These are phyloP conservation scores for Cheilosia vernalis DNA, from an alignment of 2,888 invertebrate species.

Conservation along the genomic window DNA sequence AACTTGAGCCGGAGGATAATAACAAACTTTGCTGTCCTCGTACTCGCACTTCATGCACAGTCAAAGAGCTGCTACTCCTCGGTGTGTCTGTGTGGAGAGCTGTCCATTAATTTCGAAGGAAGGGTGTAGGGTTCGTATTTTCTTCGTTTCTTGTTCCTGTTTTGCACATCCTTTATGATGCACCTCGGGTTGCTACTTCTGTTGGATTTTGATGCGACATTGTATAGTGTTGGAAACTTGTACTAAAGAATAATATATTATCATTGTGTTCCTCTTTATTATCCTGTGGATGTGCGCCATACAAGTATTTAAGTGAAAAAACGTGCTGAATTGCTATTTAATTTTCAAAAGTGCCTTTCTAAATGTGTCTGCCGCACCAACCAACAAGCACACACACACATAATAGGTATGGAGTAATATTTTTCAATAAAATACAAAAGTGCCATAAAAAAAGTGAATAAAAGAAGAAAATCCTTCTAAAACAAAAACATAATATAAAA, in stretches of 20 bases:
- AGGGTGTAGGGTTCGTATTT: slow-evolving; percentile 43
- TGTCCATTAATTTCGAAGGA: slow-evolving; percentile 71
- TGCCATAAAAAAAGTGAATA: slow-evolving; percentile 41
- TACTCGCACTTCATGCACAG: slow-evolving; percentile 18
- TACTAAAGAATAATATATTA: slow-evolving; percentile 62
- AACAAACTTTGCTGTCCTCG: slow-evolving; percentile 36
- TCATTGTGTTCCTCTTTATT: slow-evolving; percentile 66
- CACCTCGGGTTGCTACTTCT: slow-evolving; percentile 15
- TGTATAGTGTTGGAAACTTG: slow-evolving; percentile 28
- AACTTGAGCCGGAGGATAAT: slow-evolving; percentile 61
- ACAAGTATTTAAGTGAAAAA: slow-evolving; percentile 74
- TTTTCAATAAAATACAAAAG: slow-evolving; percentile 71
- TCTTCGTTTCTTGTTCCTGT: slow-evolving; percentile 9
- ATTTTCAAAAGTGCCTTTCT: slow-evolving; percentile 73
- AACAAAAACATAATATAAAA: slow-evolving; percentile 45
- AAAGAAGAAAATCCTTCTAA: slow-evolving; percentile 43
- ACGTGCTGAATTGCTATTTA: slow-evolving; percentile 76
- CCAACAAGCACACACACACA: slow-evolving; percentile 12
- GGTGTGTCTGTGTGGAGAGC: slow-evolving; percentile 23
- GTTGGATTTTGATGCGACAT: slow-evolving; percentile 38
- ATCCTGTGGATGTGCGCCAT: slow-evolving; percentile 65
- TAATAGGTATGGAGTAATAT: slow-evolving; percentile 8
- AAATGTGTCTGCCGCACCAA: slow-evolving; percentile 61
- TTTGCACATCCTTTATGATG: slow-evolving; percentile 55
- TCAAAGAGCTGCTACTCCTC: slow-evolving; percentile 31